These are phyloP conservation scores for Chiroxiphia lanceolata DNA, from an alignment of 2,797 vertebrate genomes.

Conservation along the genomic window DNA sequence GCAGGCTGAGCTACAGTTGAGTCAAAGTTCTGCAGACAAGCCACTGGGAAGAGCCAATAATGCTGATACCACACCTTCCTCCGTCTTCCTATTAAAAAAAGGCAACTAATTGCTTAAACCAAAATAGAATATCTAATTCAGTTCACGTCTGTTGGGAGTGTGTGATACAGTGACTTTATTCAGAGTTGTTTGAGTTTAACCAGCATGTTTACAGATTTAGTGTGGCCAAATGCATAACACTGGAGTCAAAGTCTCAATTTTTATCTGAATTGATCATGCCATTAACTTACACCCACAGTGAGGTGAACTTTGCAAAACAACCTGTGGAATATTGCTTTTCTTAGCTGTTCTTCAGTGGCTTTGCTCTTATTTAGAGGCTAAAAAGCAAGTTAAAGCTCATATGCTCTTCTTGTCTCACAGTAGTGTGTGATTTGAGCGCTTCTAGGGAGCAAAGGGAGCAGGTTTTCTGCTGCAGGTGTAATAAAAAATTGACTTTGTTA, in stretches of 20 bases:
- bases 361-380: neutral
- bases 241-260: neutral
- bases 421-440: neutral
- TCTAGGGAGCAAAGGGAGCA: neutral
- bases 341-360: neutral
- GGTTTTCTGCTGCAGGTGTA: neutral
- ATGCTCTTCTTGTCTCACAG: neutral
- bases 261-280: neutral
- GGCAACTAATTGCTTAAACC: conserved; percentile 50
- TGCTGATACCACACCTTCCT: neutral
- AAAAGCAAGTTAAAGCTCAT: neutral
- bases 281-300: neutral
- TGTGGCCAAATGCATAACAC: neutral
- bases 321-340: neutral
- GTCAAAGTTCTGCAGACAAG: neutral
- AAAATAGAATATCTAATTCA: conserved; percentile 56
- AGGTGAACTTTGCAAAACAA: neutral
- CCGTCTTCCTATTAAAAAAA: neutral
- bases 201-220: conserved; percentile 21
- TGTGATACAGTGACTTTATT: neutral
- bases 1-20: neutral
- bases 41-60: neutral
- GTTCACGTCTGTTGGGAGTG: conserved; percentile 51
- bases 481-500: neutral
- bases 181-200: conserved; percentile 13